Percentiles rank a stretch among this genome's conserved stretches.
phyloP scores from a whole-genome alignment of 1,140 invertebrate genomes.

The Oncopeltus fasciatus region DNA sequence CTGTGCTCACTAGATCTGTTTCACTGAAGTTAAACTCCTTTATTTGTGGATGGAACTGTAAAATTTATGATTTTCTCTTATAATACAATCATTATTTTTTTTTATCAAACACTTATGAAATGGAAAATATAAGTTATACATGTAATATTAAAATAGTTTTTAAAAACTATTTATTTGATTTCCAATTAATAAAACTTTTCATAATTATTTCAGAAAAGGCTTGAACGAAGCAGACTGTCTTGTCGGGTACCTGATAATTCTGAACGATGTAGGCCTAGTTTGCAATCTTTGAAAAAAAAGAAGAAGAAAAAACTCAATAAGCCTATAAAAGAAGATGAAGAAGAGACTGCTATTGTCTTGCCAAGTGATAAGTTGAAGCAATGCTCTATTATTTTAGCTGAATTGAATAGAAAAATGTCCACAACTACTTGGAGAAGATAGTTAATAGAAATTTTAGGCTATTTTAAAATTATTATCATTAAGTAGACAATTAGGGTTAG shows the following conservation, averaged over 20 bases:
- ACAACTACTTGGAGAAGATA: conserved; percentile 9
- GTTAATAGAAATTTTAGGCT: background rate
- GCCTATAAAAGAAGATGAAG: conserved; percentile 30
- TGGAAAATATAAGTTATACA: too few relatives aligned
- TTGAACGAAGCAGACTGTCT: background rate
- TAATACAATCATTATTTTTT: too few relatives aligned
- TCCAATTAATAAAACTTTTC: too few relatives aligned
- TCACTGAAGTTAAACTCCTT: too few relatives aligned
- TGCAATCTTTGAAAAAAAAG: conserved; percentile 18
- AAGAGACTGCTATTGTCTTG: conserved; percentile 35
- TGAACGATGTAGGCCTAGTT: background rate
- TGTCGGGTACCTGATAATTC: background rate
- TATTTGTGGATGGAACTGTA: too few relatives aligned
- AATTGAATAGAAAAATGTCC: conserved; percentile 47
- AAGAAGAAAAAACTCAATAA: conserved; percentile 31
- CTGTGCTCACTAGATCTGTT: too few relatives aligned
- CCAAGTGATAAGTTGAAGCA: conserved; percentile 39
- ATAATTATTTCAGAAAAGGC: conserved; percentile 15
- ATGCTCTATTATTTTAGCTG: conserved; percentile 48
- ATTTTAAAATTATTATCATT: too few relatives aligned
- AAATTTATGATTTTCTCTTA: too few relatives aligned
- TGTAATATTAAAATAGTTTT: too few relatives aligned
- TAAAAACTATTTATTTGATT: too few relatives aligned
- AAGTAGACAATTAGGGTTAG: too few relatives aligned
- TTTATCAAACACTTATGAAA: too few relatives aligned